phyloP scores from a whole-genome alignment of 2,113 vertebrate genomes.

The Pithys albifrons region DNA sequence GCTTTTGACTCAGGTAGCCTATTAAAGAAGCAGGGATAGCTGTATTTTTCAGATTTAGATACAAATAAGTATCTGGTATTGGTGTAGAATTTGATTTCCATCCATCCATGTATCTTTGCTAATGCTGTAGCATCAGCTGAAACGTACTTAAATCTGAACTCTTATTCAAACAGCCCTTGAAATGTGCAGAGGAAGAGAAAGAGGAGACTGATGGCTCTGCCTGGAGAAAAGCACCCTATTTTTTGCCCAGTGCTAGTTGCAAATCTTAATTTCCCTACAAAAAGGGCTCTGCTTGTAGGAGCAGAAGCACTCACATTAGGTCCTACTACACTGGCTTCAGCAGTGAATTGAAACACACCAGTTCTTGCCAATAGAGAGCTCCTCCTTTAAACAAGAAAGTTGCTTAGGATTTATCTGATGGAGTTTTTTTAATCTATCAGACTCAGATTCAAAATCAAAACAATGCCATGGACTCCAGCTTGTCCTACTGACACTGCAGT shows the following conservation, averaged over 20 bases:
- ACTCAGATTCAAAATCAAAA: not conserved
- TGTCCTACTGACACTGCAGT: accelerated
- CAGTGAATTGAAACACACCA: not conserved
- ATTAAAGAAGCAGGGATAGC: not conserved
- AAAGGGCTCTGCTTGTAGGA: not conserved
- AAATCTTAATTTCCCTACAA: not conserved
- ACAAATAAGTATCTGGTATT: not conserved
- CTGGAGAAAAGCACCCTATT: not conserved
- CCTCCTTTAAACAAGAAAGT: not conserved
- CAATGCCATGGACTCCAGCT: accelerated
- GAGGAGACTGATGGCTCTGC: not conserved
- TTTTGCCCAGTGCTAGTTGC: not conserved
- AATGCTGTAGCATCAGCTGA: not conserved
- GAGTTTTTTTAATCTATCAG: not conserved
- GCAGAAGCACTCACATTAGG: not conserved
- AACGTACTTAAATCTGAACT: not conserved
- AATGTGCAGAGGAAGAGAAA: not conserved
- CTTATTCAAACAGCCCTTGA: not conserved
- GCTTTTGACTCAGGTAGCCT: not conserved
- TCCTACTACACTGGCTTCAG: not conserved
- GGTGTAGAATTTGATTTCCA: not conserved
- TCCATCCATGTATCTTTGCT: not conserved
- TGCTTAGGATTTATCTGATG: not conserved
- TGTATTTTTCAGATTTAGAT: not conserved
- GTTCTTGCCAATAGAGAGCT: not conserved